Evolutionary conservation across 1,140 invertebrate species (phyloP).

Genomic region (Fopius arisanus): DNA sequence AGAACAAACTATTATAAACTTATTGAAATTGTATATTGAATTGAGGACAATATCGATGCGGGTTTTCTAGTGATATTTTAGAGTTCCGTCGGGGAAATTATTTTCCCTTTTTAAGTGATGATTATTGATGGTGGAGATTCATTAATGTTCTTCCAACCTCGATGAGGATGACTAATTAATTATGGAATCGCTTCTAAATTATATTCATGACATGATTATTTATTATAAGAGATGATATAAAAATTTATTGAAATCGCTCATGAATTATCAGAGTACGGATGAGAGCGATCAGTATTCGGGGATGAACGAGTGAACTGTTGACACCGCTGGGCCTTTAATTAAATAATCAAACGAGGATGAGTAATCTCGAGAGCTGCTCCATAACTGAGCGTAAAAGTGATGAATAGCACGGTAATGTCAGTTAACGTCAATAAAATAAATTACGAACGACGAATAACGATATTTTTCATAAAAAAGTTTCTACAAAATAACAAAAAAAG

Average conservation of each 20-base stretch:
- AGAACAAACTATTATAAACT: neutral
- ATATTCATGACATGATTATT: neutral
- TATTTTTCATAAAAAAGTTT: constrained; percentile 9
- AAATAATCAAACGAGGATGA: neutral
- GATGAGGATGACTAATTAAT: neutral
- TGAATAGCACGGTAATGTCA: neutral
- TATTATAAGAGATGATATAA: neutral
- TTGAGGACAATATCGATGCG: neutral
- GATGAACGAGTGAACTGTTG: neutral
- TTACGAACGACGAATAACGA: neutral
- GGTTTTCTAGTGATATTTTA: constrained; percentile 1
- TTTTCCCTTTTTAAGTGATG: neutral
- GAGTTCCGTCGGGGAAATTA: neutral
- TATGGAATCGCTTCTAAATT: neutral
- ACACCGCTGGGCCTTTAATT: neutral
- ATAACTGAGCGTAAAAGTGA: too few species aligned
- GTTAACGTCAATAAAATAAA: neutral
- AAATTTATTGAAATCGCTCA: constrained; percentile 3
- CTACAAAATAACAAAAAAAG: neutral
- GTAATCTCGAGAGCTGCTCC: neutral
- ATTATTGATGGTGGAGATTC: neutral
- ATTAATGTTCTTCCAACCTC: neutral
- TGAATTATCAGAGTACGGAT: neutral
- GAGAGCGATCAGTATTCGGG: neutral
- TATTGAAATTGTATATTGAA: neutral